These are phyloP conservation scores for Incurvaria masculella DNA, from an alignment of 2,888 invertebrate species.

Conservation along the genomic window DNA sequence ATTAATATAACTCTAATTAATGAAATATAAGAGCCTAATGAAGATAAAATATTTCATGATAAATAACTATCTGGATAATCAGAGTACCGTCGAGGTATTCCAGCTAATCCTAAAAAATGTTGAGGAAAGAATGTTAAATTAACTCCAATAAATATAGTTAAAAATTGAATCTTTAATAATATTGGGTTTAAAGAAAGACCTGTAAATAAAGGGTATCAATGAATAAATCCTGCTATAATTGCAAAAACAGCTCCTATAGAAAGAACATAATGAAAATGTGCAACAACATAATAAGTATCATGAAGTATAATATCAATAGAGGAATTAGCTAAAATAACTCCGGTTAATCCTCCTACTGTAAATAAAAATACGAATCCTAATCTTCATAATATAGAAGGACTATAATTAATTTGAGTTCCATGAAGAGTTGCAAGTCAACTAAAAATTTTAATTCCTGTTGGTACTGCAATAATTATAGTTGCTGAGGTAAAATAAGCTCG, in stretches of 20 bases:
- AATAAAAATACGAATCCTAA: too few relatives aligned
- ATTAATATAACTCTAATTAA: constrained; percentile 56
- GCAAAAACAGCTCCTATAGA: too few relatives aligned
- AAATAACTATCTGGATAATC: constrained; percentile 67
- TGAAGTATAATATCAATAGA: constrained; percentile 74
- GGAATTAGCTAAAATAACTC: constrained; percentile 67
- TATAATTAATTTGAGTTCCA: too few relatives aligned
- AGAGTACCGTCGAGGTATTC: constrained; percentile 74
- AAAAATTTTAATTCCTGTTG: too few relatives aligned
- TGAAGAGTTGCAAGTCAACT: constrained; percentile 70
- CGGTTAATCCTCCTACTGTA: constrained; percentile 72
- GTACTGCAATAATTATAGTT: too few relatives aligned
- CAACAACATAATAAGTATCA: constrained; percentile 83
- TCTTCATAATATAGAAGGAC: too few relatives aligned
- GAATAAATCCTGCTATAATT: constrained; percentile 71
- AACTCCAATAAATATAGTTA: constrained; percentile 69
- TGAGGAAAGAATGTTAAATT: constrained; percentile 80
- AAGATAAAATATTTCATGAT: constrained; percentile 65
- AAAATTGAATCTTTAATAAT: constrained; percentile 67
- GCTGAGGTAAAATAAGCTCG: too few relatives aligned
- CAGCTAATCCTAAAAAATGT: too few relatives aligned
- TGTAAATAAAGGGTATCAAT: constrained; percentile 68
- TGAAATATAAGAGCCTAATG: constrained; percentile 65
- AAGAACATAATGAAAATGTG: constrained; percentile 79
- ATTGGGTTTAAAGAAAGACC: constrained; percentile 58